These are phyloP conservation scores for Drosophila kurseongensis DNA, from an alignment of 1,140 invertebrate species.

Conservation along the genomic window DNA sequence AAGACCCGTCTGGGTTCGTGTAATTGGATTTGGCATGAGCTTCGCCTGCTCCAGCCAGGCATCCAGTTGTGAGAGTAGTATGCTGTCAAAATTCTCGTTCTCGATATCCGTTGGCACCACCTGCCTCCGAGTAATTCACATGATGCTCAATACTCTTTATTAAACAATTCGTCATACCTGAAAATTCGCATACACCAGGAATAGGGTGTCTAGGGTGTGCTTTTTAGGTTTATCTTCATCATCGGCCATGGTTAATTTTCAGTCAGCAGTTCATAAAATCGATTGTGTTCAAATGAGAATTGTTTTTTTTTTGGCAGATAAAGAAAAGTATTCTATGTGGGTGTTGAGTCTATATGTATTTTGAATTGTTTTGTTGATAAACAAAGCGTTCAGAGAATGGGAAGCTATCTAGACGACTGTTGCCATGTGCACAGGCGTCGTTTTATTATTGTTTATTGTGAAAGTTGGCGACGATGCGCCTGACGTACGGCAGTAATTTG, in stretches of 20 bases:
- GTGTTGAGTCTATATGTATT: constrained; percentile 10
- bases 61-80: constrained; percentile 74
- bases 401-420: constrained; percentile 19
- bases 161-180: constrained; percentile 24
- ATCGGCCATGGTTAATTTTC: constrained; percentile 61
- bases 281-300: constrained; percentile 13
- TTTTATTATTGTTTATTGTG: constrained; percentile 23
- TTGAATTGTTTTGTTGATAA: constrained; percentile 58
- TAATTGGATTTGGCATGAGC: constrained; percentile 64
- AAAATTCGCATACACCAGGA: constrained; percentile 64
- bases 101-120: constrained; percentile 58
- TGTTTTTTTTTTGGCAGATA: constrained; percentile 20
- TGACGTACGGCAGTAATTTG: constrained; percentile 32
- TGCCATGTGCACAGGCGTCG: constrained; percentile 21
- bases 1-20: constrained; percentile 70
- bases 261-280: constrained; percentile 4
- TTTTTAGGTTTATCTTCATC: constrained; percentile 80
- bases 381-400: constrained; percentile 42
- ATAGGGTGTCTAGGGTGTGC: constrained; percentile 70
- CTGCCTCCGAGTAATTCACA: neutral
- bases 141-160: neutral
- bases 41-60: constrained; percentile 74
- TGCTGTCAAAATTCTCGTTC: constrained; percentile 61
- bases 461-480: constrained; percentile 30
- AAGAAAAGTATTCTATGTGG: constrained; percentile 38